Evolutionary conservation across 1,140 invertebrate species (phyloP).

Genomic region (Diachasmimorpha longicaudata): DNA sequence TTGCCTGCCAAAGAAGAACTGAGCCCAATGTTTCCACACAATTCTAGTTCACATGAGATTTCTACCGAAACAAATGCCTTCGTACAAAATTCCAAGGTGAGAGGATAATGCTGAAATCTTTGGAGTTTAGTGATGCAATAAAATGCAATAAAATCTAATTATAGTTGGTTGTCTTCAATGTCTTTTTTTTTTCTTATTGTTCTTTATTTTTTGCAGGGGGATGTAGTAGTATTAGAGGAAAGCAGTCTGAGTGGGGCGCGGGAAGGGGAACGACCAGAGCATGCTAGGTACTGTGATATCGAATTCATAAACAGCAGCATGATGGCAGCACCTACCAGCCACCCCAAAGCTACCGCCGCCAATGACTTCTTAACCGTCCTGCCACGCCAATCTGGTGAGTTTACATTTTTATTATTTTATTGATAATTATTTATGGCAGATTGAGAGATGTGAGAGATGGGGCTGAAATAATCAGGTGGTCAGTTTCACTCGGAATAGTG

Average conservation of each 20-base stretch:
- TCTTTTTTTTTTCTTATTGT: conserved; percentile 15
- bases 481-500: conserved; percentile 5
- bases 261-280: conserved; percentile 61
- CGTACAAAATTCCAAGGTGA: conserved; percentile 67
- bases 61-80: conserved; percentile 69
- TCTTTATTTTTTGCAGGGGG: conserved; percentile 51
- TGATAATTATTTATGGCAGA: background rate
- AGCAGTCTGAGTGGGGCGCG: conserved; percentile 62
- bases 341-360: conserved; percentile 63
- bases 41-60: conserved; percentile 70
- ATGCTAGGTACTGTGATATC: conserved; percentile 65
- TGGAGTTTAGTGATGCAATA: background rate
- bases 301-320: conserved; percentile 63
- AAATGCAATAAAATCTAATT: background rate
- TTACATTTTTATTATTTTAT: background rate
- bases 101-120: background rate
- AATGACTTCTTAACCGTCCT: conserved; percentile 65
- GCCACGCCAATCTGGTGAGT: conserved; percentile 60
- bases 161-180: background rate
- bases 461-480: conserved; percentile 25
- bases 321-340: conserved; percentile 63
- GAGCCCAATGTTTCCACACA: conserved; percentile 69
- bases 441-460: background rate
- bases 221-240: conserved; percentile 65
- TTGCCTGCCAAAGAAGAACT: conserved; percentile 70